A percentile compares a stretch with the other conserved stretches of the same genome.
Conservation (phyloP, 2,888 invertebrate genomes). For the Folsomia manolachei region DNA sequence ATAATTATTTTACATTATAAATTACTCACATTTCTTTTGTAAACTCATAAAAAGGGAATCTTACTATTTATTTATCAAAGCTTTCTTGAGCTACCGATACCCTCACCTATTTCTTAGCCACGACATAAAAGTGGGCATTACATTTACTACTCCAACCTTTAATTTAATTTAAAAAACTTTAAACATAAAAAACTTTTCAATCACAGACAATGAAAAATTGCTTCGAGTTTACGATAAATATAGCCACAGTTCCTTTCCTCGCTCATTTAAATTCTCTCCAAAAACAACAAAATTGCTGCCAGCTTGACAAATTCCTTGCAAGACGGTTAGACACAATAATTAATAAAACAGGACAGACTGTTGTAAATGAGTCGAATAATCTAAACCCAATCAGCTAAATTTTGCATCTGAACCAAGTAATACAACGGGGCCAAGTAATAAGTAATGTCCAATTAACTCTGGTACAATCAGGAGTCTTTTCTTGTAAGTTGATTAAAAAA, state of each 20-base stretch:
- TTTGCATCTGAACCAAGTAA: background rate
- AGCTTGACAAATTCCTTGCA: background rate
- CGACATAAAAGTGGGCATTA: background rate
- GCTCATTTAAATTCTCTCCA: slow-evolving; percentile 12
- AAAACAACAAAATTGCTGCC: slow-evolving; percentile 15
- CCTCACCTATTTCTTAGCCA: too few relatives aligned
- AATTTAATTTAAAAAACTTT: background rate
- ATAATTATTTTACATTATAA: background rate
- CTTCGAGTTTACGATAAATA: background rate
- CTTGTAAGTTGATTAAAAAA: background rate
- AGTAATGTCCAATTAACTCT: background rate
- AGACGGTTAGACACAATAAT: slow-evolving; percentile 15
- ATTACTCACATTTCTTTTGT: background rate
- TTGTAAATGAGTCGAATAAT: slow-evolving; percentile 1
- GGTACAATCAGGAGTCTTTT: background rate
- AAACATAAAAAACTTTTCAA: slow-evolving; percentile 17
- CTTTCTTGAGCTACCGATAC: too few relatives aligned
- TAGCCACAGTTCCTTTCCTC: slow-evolving; percentile 1
- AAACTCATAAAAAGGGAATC: background rate
- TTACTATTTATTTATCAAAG: background rate
- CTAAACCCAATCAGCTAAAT: background rate
- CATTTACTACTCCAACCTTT: background rate
- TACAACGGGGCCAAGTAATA: background rate
- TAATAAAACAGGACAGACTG: slow-evolving; percentile 6
- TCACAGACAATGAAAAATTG: slow-evolving; percentile 24